Evolutionary conservation across 2,797 vertebrate species (phyloP), one percentile per base, ranked within the genome.

Genomic region (Fringilla coelebs): DNA sequence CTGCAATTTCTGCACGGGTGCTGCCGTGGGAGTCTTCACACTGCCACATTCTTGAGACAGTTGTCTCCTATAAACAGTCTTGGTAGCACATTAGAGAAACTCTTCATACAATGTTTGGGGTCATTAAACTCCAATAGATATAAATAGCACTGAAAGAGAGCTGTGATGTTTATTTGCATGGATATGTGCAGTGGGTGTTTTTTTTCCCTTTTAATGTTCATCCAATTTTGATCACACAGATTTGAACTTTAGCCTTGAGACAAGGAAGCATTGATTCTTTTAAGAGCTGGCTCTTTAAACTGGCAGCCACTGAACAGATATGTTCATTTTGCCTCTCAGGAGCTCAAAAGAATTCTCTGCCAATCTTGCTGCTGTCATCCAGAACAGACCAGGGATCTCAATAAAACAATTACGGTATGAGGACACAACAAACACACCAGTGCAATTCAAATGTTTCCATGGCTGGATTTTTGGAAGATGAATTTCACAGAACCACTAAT

Each of bases 31-130:
- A 96, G 73, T 91, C 91, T 95, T 93, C 87, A 92, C 82, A 81
- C 94, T 78, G 68, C 24, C 67, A 76, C 49, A 68, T 95, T 95
- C 92, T 89, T 92, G 66, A 88, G 79, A 76, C 79, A 75, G 91
- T 96, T 91, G 70, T 93, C 85, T 96, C 63, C 82, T 49, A 76
- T 88, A 91, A 94, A 87, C 80, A 96, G 63, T 57, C 82, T 86
- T 93, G 92, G 82, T 96, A 95, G 83, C 85, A 88, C 77, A 89
- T 95, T 92, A 96, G 79, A 92, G 82, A 88, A 94, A 89, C 60
- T 31, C 83, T 86, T 91, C 91, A 71, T 86, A 66, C 22, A 48
- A 9, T 54, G 63, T 90, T 95, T 91, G 66, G 63, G 79, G 94
- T 93, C 92, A 84, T 94, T 94, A 91, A 95, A 94, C 94, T 81